phyloP scores from a whole-genome alignment of 2,797 vertebrate species.

The Benthosema pterotum region DNA sequence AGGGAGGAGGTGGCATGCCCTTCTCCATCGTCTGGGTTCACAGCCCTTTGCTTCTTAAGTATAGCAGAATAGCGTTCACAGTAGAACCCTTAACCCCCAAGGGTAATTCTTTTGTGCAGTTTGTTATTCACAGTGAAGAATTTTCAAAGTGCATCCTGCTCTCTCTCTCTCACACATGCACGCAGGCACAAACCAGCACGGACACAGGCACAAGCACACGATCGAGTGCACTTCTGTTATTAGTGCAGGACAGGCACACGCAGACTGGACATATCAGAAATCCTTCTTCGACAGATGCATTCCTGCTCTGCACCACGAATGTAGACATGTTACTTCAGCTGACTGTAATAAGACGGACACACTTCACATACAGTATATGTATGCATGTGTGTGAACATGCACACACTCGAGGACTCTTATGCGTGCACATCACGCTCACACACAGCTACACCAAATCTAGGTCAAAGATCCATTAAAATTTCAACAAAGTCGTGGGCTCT shows the following conservation, averaged over 20 bases:
- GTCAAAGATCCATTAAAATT: slow-evolving; percentile 82
- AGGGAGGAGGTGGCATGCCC: slow-evolving; percentile 55
- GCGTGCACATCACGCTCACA: not conserved
- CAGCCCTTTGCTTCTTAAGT: slow-evolving; percentile 71
- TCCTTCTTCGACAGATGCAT: slow-evolving; percentile 50
- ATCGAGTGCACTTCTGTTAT: slow-evolving; percentile 18
- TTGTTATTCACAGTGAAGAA: slow-evolving; percentile 68
- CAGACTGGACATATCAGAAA: slow-evolving; percentile 48
- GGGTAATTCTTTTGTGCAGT: slow-evolving; percentile 71
- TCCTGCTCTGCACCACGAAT: slow-evolving; percentile 35
- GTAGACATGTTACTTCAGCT: slow-evolving; percentile 59
- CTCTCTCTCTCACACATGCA: slow-evolving; percentile 51
- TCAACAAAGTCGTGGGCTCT: slow-evolving; percentile 75
- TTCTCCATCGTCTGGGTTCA: slow-evolving; percentile 63
- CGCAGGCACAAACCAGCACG: too few species aligned
- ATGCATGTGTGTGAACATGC: slow-evolving; percentile 22
- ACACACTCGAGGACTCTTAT: slow-evolving; percentile 15
- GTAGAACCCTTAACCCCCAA: slow-evolving; percentile 40
- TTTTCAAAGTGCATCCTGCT: slow-evolving; percentile 68
- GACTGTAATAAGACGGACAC: slow-evolving; percentile 74
- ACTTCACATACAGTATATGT: slow-evolving; percentile 43
- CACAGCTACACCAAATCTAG: slow-evolving; percentile 76
- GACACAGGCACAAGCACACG: not conserved
- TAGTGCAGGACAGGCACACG: slow-evolving; percentile 33
- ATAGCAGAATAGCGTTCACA: slow-evolving; percentile 67